A percentile compares a stretch with the other conserved stretches of the same genome.
These are phyloP conservation scores for Rhopalosiphum padi DNA, from an alignment of 1,140 invertebrate genomes.

Conservation along the genomic window DNA sequence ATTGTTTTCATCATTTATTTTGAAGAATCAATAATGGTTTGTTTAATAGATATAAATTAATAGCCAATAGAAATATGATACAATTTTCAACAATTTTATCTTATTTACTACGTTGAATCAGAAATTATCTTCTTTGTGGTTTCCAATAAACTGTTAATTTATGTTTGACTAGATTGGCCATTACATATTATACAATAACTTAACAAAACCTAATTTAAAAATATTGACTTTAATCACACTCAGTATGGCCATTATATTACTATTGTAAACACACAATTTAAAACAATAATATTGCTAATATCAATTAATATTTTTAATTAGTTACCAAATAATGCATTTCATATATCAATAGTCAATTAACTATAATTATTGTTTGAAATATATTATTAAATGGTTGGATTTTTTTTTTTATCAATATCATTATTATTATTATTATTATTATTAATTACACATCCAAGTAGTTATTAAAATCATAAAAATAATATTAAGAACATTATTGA, in stretches of 20 bases:
- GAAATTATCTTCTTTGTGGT: background rate
- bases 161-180: background rate
- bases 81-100: background rate
- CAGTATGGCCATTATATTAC: too few relatives aligned
- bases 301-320: too few relatives aligned
- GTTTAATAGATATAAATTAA: background rate
- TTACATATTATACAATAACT: background rate
- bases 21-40: background rate
- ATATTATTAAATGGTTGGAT: background rate
- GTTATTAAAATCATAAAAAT: constrained; percentile 12
- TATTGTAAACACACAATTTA: too few relatives aligned
- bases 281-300: too few relatives aligned
- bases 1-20: background rate
- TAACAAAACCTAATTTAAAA: too few relatives aligned
- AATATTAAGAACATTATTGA: background rate
- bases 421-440: background rate
- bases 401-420: background rate
- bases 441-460: background rate
- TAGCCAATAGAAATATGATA: background rate
- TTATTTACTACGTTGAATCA: background rate
- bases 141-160: background rate
- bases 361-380: background rate
- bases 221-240: too few relatives aligned
- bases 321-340: background rate
- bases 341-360: background rate